Conservation (phyloP, 2,797 vertebrate species). For the Neostethus bicornis region DNA sequence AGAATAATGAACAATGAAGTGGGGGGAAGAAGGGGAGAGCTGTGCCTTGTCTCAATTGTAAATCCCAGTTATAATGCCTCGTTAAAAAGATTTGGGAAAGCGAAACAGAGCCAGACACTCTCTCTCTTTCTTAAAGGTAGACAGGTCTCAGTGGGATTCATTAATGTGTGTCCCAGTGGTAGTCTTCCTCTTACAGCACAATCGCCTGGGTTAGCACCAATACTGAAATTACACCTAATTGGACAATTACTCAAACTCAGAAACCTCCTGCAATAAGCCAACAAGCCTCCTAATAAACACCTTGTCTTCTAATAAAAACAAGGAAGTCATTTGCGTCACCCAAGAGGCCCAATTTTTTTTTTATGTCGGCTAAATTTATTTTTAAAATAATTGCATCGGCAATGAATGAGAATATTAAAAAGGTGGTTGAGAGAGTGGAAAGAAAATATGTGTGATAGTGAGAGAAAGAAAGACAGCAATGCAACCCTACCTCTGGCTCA, state of each 20-base stretch:
- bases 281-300: constrained; percentile 99
- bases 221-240: constrained; percentile 99
- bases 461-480: constrained; percentile 81
- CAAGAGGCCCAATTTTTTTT: constrained; percentile 91
- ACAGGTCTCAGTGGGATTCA: constrained; percentile 97
- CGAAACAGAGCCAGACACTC: constrained; percentile 89
- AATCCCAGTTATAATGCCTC: constrained; percentile 84
- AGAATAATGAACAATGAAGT: constrained; percentile 73
- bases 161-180: constrained; percentile 93
- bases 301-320: constrained; percentile 99
- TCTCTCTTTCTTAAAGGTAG: constrained; percentile 85
- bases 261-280: constrained; percentile 95
- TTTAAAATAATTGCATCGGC: constrained; percentile 95
- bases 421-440: constrained; percentile 74
- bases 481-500: constrained; percentile 84
- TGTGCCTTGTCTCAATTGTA: constrained; percentile 78
- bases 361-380: constrained; percentile 97
- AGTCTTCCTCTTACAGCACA: constrained; percentile 89
- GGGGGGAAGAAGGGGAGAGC: constrained; percentile 69
- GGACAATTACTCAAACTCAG: constrained; percentile 99
- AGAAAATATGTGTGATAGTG: constrained; percentile 40
- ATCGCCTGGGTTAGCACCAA: constrained; percentile 91
- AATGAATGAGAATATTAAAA: constrained; percentile 94
- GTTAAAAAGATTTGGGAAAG: constrained; percentile 90
- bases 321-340: constrained; percentile 97